Percentiles rank a stretch among this genome's conserved stretches.
Evolutionary conservation across 2,888 invertebrate species (phyloP).

Genomic region (Ophioninae sp.): DNA sequence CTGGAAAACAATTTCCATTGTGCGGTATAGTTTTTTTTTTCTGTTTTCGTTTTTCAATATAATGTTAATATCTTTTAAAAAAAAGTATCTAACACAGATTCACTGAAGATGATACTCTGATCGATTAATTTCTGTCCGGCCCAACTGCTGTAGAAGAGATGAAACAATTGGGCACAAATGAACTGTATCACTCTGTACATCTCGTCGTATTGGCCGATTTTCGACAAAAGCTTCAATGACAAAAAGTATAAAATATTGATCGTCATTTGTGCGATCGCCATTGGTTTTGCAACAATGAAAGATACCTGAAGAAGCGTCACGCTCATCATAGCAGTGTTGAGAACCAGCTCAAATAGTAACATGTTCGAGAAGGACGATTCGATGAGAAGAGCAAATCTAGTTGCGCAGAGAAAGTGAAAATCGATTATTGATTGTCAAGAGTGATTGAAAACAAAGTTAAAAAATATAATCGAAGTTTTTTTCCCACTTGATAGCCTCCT

Average conservation of each 20-base stretch:
- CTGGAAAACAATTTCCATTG: not conserved
- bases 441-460: not conserved
- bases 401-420: not conserved
- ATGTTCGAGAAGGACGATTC: slow-evolving; percentile 25
- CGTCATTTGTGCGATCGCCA: not conserved
- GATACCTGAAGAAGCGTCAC: slow-evolving; percentile 29
- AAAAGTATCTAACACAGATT: slow-evolving; percentile 30
- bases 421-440: not conserved
- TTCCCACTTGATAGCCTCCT: slow-evolving; percentile 36
- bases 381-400: slow-evolving; percentile 30
- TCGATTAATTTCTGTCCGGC: slow-evolving; percentile 37
- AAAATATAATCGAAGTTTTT: not conserved
- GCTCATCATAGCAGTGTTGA: slow-evolving; percentile 21
- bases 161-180: slow-evolving; percentile 11
- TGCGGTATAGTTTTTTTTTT: not conserved
- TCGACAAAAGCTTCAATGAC: slow-evolving; percentile 26
- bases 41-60: not conserved
- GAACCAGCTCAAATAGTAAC: slow-evolving; percentile 13
- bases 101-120: slow-evolving; percentile 17
- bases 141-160: slow-evolving; percentile 38
- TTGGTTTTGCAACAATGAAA: not conserved
- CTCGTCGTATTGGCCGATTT: slow-evolving; percentile 39
- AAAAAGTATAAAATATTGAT: not conserved
- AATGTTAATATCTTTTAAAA: not conserved
- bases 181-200: slow-evolving; percentile 36